Evolutionary conservation across 2,113 vertebrate genomes (phyloP), one percentile per base, ranked within the genome.

Genomic region (Notothenia coriiceps): DNA sequence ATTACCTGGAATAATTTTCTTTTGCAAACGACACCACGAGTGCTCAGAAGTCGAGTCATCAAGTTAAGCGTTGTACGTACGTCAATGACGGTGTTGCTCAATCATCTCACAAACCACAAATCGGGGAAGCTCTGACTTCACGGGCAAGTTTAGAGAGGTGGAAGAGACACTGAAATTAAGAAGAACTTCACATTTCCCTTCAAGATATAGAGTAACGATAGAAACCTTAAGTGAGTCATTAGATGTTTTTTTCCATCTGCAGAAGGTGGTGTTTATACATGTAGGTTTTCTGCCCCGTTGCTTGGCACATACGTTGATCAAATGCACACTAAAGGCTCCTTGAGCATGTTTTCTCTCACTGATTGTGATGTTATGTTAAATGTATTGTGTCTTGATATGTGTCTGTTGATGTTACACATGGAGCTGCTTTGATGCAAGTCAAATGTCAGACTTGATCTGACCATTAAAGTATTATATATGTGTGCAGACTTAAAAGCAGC

Each of bases 31-130:
- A 44, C 15, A n/a, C 33, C 50, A 70, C 44, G 17, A 70, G 44
- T 90, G 92, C 89, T 90, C 78, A 90, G 67, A 85, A 89, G 77
- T 25, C n/a, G 64, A 89, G 86, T 95, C 93, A 93, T 91, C 77
- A 79, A 80, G 18, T 83, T 89, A 57, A 64, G 73, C 29, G 51
- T 77, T 9, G 15, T 60, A 40, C 5, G 60, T 90, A 89, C 93
- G 94, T 95, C 94, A 95, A 20, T 88, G 90, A 89, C 20, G 2
- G 2, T 40, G 64, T 95, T 95, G 89, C 92, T 85, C 85, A 94
- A 93, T 86, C 62, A 8, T 77, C 70, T 85, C 72, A 78, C 55
- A 89, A 92, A 94, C 93, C 93, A 81, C 94, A 92, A 86, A 62
- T 63, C 46, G 35, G 61, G 89, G 86, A 92, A 85, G 80, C 55